These are phyloP conservation scores for Phataginus tricuspis DNA, from an alignment of 2,797 vertebrate genomes.

Conservation along the genomic window DNA sequence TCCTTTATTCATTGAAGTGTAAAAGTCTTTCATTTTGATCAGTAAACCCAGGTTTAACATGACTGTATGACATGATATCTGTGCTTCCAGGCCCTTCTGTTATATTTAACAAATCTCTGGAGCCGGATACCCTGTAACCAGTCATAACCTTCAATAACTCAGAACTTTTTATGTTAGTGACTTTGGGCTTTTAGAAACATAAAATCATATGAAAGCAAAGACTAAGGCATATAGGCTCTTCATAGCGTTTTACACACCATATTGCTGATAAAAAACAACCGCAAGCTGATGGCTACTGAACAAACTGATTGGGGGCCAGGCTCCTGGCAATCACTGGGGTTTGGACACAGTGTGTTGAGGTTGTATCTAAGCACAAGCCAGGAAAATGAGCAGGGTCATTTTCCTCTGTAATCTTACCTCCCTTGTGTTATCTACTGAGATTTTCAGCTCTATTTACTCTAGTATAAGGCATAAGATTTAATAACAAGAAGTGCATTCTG, in stretches of 20 bases:
- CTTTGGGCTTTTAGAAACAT: constrained; percentile 43
- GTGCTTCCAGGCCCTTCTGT: background rate
- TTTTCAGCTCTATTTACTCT: background rate
- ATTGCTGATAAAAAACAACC: background rate
- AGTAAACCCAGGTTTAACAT: background rate
- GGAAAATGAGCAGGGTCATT: background rate
- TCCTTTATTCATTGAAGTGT: background rate
- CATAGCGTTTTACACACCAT: background rate
- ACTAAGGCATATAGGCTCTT: background rate
- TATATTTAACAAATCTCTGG: background rate
- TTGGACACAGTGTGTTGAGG: background rate
- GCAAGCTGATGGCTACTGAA: background rate
- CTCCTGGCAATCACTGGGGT: background rate
- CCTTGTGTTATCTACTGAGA: background rate
- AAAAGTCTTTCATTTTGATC: background rate
- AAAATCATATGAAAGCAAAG: background rate
- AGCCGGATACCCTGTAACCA: background rate
- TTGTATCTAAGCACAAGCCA: background rate
- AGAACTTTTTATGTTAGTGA: background rate
- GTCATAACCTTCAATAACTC: background rate
- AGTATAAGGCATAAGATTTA: background rate
- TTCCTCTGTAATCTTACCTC: background rate
- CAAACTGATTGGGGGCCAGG: background rate
- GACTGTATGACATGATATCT: background rate
- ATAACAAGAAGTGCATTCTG: background rate